Evolutionary conservation across 2,113 vertebrate species (phyloP).

Genomic region (Cnemophilus loriae): DNA sequence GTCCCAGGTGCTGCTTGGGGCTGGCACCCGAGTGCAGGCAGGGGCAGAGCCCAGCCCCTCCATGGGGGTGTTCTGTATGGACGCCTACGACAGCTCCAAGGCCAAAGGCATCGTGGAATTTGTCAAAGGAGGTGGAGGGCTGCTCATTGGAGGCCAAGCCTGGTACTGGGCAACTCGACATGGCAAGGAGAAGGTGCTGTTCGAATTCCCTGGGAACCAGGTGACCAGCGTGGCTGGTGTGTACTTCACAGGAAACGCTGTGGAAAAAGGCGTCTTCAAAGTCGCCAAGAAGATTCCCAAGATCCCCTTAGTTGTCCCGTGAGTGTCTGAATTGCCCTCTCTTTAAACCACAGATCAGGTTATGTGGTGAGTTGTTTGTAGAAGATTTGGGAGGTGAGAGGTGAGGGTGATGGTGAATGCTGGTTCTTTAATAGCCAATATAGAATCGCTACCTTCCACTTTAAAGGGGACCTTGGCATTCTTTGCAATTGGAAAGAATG

Average conservation of each 20-base stretch:
- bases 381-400: neutral
- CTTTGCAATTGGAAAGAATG: neutral
- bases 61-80: conserved; percentile 76
- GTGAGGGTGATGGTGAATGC: neutral
- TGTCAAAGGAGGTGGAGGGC: conserved; percentile 79
- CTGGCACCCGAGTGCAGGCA: conserved; percentile 44
- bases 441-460: neutral
- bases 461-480: neutral
- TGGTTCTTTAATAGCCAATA: neutral
- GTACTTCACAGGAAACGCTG: conserved; percentile 78
- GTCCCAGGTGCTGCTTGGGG: conserved; percentile 63
- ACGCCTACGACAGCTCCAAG: conserved; percentile 70
- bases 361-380: neutral
- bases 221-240: conserved; percentile 83
- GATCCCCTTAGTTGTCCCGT: conserved; percentile 77
- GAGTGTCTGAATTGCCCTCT: conserved; percentile 61
- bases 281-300: conserved; percentile 79
- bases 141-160: conserved; percentile 85
- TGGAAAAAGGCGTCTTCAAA: conserved; percentile 66
- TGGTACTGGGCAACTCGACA: conserved; percentile 78
- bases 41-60: conserved; percentile 38
- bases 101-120: conserved; percentile 73
- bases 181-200: conserved; percentile 72
- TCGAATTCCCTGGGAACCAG: conserved; percentile 82
- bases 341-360: neutral